Evolutionary conservation across 2,888 invertebrate genomes (phyloP), one percentile per base, ranked within the genome.

Genomic region (Ophioninae sp.): DNA sequence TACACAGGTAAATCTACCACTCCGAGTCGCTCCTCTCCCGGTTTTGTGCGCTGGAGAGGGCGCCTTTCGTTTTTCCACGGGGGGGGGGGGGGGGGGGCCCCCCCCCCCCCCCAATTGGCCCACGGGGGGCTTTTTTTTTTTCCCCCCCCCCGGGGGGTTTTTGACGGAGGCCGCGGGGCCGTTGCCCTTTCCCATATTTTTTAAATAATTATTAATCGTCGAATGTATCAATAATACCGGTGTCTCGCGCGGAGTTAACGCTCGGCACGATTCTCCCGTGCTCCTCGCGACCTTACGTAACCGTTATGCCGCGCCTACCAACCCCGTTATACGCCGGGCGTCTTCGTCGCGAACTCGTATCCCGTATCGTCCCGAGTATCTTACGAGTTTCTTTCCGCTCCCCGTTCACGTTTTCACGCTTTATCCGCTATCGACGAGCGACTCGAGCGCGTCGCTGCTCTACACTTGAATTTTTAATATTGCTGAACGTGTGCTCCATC

Each of bases 281-380:
- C 50, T 67, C 50, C 57, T 74, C 73, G 74, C 76, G 70, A 73
- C 61, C 85, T 86, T 85, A 86, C 80, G 79, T 86, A 86, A 86
- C 86, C 80, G 86, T 86, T 83, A 83, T 76, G 85, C 79, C 85
- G 85, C 83, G 85, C 79, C 80, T 83, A 83, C 61, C 67, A 69
- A 84, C 84, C 81, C 84, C 84, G 84, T 84, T 84, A 81, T 65
- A 75, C 72, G 73, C 65, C 23, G 21, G 17, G 37, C 37, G 20
- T 73, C 61, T 65, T 79, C 83, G 70, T 83, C 69, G 70, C 74
- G 73, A 41, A 39, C 50, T 67, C n/a, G 6, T n/a, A 23, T n/a
- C 2, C 20, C 5, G 10, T 72, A 75, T 62, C 37, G 20, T 23
- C 2, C 30, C 37, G 23, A 70, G 62, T 57, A 41, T n/a, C 56